Evolutionary conservation across 2,888 invertebrate genomes (phyloP).

Genomic region (Portevinia maculata): DNA sequence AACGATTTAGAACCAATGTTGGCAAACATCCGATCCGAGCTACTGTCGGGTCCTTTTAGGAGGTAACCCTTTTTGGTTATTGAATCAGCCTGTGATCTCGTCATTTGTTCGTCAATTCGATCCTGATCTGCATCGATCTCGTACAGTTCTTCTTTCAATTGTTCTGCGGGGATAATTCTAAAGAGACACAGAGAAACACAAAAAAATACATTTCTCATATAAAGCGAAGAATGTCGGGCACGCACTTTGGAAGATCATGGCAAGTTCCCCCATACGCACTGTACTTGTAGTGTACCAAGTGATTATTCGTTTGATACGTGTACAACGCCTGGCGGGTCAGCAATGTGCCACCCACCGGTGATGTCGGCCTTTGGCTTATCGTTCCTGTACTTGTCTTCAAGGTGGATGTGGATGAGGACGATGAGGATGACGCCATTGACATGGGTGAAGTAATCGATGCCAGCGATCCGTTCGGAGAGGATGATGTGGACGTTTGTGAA

Average conservation of each 20-base stretch:
- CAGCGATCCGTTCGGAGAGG: constrained; percentile 79
- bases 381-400: constrained; percentile 79
- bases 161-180: constrained; percentile 84
- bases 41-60: constrained; percentile 95
- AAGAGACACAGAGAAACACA: constrained; percentile 24
- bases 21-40: constrained; percentile 94
- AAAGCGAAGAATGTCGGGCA: not conserved
- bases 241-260: constrained; percentile 92
- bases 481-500: constrained; percentile 79
- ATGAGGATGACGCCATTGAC: constrained; percentile 70
- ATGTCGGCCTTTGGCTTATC: constrained; percentile 65
- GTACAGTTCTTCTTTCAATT: constrained; percentile 92
- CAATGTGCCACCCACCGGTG: constrained; percentile 83
- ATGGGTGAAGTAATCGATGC: constrained; percentile 76
- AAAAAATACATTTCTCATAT: not conserved
- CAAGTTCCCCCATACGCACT: constrained; percentile 93
- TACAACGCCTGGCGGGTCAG: constrained; percentile 86
- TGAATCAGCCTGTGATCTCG: constrained; percentile 87
- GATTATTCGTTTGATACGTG: constrained; percentile 94
- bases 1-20: constrained; percentile 96
- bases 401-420: constrained; percentile 78
- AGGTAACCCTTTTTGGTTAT: constrained; percentile 96
- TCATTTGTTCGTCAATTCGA: constrained; percentile 88
- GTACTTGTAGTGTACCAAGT: constrained; percentile 96
- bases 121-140: constrained; percentile 95